Conservation (phyloP, 2,113 vertebrate genomes). For the Xenus cinereus region DNA sequence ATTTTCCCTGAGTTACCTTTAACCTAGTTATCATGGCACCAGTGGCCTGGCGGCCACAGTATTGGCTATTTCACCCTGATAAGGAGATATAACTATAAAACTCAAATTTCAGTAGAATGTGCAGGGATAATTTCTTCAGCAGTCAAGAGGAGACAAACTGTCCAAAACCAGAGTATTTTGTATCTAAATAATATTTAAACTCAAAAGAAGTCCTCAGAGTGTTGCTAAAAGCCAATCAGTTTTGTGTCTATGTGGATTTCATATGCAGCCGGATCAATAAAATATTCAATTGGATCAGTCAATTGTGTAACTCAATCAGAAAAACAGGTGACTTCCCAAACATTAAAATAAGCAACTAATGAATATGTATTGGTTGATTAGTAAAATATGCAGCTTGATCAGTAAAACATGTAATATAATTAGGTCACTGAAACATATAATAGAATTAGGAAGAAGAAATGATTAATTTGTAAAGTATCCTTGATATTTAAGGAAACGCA, state of each 20-base stretch:
- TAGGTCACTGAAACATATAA: background rate
- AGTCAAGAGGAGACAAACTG: background rate
- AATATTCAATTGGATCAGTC: background rate
- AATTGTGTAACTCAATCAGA: background rate
- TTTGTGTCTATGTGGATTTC: background rate
- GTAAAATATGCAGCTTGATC: constrained; percentile 51
- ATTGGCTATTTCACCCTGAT: background rate
- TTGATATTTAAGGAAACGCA: background rate
- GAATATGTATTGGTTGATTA: background rate
- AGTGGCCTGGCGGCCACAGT: background rate
- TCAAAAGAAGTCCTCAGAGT: background rate
- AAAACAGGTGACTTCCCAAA: background rate
- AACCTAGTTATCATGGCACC: background rate
- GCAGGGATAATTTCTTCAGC: background rate
- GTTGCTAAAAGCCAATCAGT: background rate
- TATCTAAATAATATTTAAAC: background rate
- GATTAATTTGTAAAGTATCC: constrained; percentile 7
- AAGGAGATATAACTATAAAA: background rate
- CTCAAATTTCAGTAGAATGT: background rate
- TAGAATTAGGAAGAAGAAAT: background rate
- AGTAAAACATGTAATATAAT: constrained; percentile 25
- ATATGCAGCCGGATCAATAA: background rate
- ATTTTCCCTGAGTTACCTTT: background rate
- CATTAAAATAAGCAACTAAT: constrained; percentile 24
- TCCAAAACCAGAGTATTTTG: background rate